Conservation (phyloP, 1,140 invertebrate genomes). For the Drosophila nikananu region DNA sequence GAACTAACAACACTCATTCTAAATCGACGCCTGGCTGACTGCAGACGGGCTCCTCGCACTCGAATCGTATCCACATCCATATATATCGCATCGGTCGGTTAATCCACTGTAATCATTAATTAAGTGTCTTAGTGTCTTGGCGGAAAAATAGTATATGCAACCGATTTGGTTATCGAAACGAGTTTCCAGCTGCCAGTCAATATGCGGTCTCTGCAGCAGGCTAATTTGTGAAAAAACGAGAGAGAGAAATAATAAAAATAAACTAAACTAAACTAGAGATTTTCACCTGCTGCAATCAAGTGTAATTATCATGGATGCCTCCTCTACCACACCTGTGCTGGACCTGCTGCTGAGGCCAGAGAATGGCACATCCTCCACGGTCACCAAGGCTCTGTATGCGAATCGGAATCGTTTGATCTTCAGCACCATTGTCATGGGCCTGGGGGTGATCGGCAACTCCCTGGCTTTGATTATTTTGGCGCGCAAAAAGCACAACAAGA, state of each 20-base stretch:
- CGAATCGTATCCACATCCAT: constrained; percentile 15
- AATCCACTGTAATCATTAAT: constrained; percentile 54
- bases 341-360: constrained; percentile 10
- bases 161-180: constrained; percentile 33
- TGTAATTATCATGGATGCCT: constrained; percentile 29
- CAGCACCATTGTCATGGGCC: constrained; percentile 58
- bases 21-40: constrained; percentile 67
- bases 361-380: constrained; percentile 3
- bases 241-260: background rate
- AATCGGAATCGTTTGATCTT: constrained; percentile 59
- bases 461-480: constrained; percentile 82
- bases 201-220: constrained; percentile 19
- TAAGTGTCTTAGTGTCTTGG: constrained; percentile 43
- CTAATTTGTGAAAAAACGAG: constrained; percentile 35
- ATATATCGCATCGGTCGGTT: constrained; percentile 15
- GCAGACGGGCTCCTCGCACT: constrained; percentile 67
- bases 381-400: constrained; percentile 50
- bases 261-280: constrained; percentile 15
- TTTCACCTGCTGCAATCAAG: constrained; percentile 34
- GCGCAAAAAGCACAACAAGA: constrained; percentile 88
- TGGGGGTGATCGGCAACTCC: constrained; percentile 80
- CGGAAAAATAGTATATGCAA: constrained; percentile 15
- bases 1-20: constrained; percentile 55
- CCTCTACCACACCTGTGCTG: constrained; percentile 41
- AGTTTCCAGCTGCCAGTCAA: constrained; percentile 40